Base-by-base conservation (phyloP, 1,140 invertebrate species). In the Camponotus floridanus region DNA sequence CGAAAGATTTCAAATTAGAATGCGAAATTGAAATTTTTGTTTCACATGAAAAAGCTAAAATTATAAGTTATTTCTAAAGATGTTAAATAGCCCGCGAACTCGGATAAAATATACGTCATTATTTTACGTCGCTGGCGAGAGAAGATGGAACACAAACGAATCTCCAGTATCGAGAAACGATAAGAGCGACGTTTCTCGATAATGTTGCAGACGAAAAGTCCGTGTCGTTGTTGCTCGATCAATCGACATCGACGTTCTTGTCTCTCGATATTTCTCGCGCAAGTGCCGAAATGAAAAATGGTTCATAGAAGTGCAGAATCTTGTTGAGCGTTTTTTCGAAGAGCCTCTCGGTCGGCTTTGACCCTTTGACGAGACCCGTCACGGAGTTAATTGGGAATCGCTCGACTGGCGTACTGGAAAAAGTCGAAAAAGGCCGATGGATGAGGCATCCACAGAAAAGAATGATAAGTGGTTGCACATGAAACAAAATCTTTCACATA, bases 221-320 rank as follows among this genome's bases (percentile, higher is more conserved):
- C 15, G 55, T 59, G 73, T 61, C 83, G 80, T 85, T 87, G 87
- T 88, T 70, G 73, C 2, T 15, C 78, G 73, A 88, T 88, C 87
- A 84, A 87, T 88, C 76, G 83, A 88, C 59, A 73, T 45, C 71
- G 31, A 84, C 62, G 55, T 74, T 71, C 65, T 67, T 64, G 62
- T 89, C 65, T 31, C 48, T 62, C 57, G 48, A 31, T 86, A 80
- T 90, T 90, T 87, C 51, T 57, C 71, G 59, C 73, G 31, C 55
- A 21, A 83, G 48, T 61, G 76, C 51, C 15, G 61, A 88, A 89
- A 86, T 88, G 87, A 90, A 90, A 88, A 90, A 86, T 90, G 76
- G 64, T 42, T 64, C 68, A 80, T 79, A 81, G 55, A 31, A 80
- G 76, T 86, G 64, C 76, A 86, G 81, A 86, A 80, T 80, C 84